Evolutionary conservation across 2,797 vertebrate species (phyloP).

Genomic region (Chromobotia macracanthus): DNA sequence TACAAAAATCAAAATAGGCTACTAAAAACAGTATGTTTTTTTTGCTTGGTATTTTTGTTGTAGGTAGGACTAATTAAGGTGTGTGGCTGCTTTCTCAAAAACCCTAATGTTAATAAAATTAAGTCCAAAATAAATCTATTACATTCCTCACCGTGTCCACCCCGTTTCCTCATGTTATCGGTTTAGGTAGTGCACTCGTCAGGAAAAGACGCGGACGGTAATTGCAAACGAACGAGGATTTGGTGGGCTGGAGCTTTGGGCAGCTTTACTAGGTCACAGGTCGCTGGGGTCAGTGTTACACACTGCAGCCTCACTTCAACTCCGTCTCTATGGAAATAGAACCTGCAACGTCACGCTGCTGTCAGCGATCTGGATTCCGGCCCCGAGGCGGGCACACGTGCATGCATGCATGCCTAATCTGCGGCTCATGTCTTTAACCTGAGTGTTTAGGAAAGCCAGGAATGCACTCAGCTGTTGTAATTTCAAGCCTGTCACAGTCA

Average conservation of each 20-base stretch:
- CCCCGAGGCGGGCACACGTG: slow-evolving; percentile 47
- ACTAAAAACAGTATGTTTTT: background rate
- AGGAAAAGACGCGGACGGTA: slow-evolving; percentile 52
- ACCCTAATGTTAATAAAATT: background rate
- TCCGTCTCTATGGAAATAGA: slow-evolving; percentile 77
- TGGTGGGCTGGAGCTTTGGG: slow-evolving; percentile 72
- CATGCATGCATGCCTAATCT: slow-evolving; percentile 69
- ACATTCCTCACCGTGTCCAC: background rate
- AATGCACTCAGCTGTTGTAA: slow-evolving; percentile 72
- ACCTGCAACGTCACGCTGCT: slow-evolving; percentile 78
- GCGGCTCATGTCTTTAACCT: slow-evolving; percentile 69
- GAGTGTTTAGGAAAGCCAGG: slow-evolving; percentile 69
- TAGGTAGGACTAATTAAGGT: background rate
- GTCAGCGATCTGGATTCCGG: slow-evolving; percentile 74
- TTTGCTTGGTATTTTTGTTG: background rate
- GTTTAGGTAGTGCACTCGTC: slow-evolving; percentile 47
- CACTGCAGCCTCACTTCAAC: slow-evolving; percentile 79
- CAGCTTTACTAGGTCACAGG: slow-evolving; percentile 79
- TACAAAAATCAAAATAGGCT: too few relatives aligned
- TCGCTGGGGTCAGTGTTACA: slow-evolving; percentile 81
- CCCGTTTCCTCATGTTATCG: slow-evolving; percentile 23
- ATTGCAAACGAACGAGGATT: slow-evolving; percentile 72
- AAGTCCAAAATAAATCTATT: background rate
- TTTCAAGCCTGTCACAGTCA: slow-evolving; percentile 75
- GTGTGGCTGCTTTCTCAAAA: background rate